Conservation (phyloP, 2,797 vertebrate genomes). For the Tolypeutes matacus region DNA sequence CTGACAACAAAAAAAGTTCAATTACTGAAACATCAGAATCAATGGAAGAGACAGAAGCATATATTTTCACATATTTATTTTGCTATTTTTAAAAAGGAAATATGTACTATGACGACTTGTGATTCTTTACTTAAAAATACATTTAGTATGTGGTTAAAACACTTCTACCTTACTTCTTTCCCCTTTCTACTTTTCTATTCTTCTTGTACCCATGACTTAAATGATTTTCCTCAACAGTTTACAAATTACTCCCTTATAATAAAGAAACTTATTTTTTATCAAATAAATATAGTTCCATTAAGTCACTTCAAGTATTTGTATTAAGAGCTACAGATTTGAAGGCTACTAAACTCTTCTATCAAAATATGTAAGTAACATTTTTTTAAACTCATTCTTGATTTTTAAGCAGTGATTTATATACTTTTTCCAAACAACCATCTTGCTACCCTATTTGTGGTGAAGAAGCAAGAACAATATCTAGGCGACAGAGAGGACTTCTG, state of each 20-base stretch:
- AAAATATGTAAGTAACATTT: accelerated
- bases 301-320: neutral
- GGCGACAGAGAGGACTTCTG: neutral
- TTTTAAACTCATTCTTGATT: neutral
- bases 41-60: neutral
- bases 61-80: neutral
- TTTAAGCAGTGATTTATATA: accelerated
- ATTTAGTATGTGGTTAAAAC: neutral
- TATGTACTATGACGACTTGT: neutral
- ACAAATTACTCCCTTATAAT: neutral
- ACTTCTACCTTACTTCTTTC: neutral
- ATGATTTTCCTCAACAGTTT: neutral
- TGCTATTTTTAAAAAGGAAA: neutral
- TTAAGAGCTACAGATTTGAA: neutral
- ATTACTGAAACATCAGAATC: neutral
- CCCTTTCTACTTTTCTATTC: neutral
- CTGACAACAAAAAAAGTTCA: conserved; percentile 86
- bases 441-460: neutral
- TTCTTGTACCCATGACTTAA: neutral
- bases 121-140: neutral
- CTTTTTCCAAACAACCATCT: neutral
- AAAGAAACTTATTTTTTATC: neutral
- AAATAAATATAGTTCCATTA: neutral
- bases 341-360: neutral
- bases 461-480: accelerated